Conservation (phyloP, 2,797 vertebrate genomes). For the Bryconaethiops microstoma region DNA sequence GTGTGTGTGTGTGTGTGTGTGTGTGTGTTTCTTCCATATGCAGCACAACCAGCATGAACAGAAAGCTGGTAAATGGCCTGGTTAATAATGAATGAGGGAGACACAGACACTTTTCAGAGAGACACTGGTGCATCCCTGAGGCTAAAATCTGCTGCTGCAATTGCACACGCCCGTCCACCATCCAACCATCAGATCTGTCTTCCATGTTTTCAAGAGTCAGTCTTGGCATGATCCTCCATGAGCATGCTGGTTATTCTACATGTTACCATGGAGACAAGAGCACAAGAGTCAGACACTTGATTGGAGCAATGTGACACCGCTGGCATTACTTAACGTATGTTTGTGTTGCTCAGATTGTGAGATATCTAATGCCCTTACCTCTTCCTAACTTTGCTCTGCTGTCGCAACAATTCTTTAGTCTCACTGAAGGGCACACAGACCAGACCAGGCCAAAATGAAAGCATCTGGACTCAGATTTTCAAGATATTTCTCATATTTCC, state of each 20-base stretch:
- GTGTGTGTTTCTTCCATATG: background rate
- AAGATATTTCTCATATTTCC: background rate
- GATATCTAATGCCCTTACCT: background rate
- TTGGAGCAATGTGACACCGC: background rate
- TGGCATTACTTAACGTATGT: background rate
- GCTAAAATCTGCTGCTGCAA: conserved; percentile 22
- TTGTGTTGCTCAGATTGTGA: background rate
- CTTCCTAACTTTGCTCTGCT: background rate
- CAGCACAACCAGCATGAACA: conserved; percentile 43
- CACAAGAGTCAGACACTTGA: conserved; percentile 1
- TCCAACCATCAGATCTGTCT: background rate
- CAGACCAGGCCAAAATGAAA: background rate
- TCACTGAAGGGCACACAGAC: background rate
- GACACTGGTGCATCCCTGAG: conserved; percentile 21
- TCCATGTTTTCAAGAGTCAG: conserved; percentile 22
- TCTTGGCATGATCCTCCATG: conserved; percentile 10
- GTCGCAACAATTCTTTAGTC: background rate
- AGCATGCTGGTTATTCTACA: conserved; percentile 8
- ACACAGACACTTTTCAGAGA: conserved; percentile 42
- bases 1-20: background rate
- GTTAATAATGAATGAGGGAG: conserved; percentile 64
- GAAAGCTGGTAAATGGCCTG: conserved; percentile 59
- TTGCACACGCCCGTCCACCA: background rate
- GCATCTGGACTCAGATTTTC: background rate
- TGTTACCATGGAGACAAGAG: conserved; percentile 41